Conservation (phyloP, 2,888 invertebrate species). For the Limnephilus rhombicus region DNA sequence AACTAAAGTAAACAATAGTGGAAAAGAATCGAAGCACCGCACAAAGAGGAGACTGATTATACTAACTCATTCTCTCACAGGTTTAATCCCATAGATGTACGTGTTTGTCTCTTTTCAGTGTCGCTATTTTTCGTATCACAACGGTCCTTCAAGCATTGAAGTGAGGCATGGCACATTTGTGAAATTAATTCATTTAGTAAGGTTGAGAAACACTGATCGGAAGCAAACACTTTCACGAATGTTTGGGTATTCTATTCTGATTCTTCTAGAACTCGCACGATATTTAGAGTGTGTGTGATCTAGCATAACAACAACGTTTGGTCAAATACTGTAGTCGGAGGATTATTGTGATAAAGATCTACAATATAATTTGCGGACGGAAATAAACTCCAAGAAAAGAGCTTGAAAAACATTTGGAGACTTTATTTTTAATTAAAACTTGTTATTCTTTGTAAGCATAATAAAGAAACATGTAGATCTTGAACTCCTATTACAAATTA, state of each 20-base stretch:
- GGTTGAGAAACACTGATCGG: no score
- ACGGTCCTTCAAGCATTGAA: no score
- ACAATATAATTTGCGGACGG: not conserved
- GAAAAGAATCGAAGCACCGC: no score
- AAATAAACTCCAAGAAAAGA: not conserved
- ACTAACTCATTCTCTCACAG: no score
- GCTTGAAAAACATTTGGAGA: not conserved
- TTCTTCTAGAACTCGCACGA: not conserved
- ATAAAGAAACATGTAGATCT: not conserved
- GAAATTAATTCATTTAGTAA: no score
- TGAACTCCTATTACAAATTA: not conserved
- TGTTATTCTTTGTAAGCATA: not conserved
- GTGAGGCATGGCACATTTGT: no score
- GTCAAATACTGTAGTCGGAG: not conserved
- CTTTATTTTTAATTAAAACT: not conserved
- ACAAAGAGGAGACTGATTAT: no score
- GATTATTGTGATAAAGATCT: not conserved
- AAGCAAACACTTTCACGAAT: not conserved
- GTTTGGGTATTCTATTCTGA: not conserved
- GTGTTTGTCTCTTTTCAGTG: no score
- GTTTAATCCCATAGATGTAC: no score
- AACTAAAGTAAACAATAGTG: no score
- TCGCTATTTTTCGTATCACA: no score
- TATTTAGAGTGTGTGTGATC: not conserved
- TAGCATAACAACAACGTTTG: not conserved